Conservation (phyloP, 2,797 vertebrate species). For the Tachyglossus aculeatus region DNA sequence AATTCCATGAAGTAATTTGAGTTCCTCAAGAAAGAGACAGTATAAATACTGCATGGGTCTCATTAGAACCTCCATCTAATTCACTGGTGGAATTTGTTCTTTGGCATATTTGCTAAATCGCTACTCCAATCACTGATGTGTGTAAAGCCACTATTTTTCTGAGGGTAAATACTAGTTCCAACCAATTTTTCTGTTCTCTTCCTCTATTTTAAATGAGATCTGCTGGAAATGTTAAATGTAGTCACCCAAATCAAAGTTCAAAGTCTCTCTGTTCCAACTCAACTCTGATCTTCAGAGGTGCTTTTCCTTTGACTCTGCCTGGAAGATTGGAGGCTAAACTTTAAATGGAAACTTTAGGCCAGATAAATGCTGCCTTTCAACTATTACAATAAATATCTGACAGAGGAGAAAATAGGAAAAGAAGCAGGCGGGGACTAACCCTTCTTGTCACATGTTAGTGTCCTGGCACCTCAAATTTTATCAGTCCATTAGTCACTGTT, state of each 20-base stretch:
- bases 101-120: no score
- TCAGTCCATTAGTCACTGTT: constrained; percentile 60
- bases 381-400: constrained; percentile 67
- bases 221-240: constrained; percentile 17
- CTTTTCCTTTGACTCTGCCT: constrained; percentile 58
- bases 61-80: no score
- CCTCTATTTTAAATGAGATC: constrained; percentile 24
- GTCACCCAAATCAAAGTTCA: constrained; percentile 38
- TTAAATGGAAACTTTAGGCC: constrained; percentile 65
- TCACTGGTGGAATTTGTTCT: no score
- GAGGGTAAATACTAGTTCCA: not conserved
- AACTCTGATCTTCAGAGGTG: constrained; percentile 62
- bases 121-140: no score
- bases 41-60: no score
- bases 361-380: constrained; percentile 66
- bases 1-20: no score
- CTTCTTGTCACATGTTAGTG: constrained; percentile 39
- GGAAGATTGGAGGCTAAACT: constrained; percentile 43
- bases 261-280: constrained; percentile 36
- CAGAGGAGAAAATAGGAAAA: constrained; percentile 59
- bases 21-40: no score
- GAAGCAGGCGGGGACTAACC: constrained; percentile 45
- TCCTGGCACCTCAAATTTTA: constrained; percentile 45
- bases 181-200: not conserved
- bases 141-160: not conserved